A percentile compares a stretch with the other conserved stretches of the same genome.
Evolutionary conservation across 2,888 invertebrate genomes (phyloP).

Genomic region (Phrixothrix hirtus): DNA sequence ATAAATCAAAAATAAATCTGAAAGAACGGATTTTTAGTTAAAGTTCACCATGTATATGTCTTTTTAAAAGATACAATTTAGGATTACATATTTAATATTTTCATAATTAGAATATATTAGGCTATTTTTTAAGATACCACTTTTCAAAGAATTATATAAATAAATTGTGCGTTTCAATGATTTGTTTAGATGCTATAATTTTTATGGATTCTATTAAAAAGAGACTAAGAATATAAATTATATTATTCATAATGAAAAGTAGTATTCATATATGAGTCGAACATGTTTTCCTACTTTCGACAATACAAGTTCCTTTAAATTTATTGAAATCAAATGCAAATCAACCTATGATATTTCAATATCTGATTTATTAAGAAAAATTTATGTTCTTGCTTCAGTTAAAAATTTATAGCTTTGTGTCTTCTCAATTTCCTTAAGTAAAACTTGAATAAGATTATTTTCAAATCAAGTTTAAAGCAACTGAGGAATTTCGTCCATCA

Average conservation of each 20-base stretch:
- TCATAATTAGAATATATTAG: too few relatives aligned
- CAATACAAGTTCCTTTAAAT: conserved; percentile 8
- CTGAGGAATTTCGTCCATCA: too few relatives aligned
- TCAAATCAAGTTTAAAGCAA: too few relatives aligned
- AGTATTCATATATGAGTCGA: neutral
- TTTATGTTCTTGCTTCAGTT: neutral
- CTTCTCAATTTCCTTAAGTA: neutral
- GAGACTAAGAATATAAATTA: neutral
- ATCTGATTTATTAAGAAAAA: conserved; percentile 26
- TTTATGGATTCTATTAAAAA: neutral
- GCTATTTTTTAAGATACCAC: too few relatives aligned
- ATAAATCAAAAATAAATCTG: too few relatives aligned
- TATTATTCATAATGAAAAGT: neutral
- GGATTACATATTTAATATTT: too few relatives aligned
- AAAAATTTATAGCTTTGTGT: conserved; percentile 3
- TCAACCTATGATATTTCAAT: conserved; percentile 27
- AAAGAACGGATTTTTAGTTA: too few relatives aligned
- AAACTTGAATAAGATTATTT: conserved; percentile 1
- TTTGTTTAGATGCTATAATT: neutral
- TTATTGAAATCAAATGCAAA: conserved; percentile 35
- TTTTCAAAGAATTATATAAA: too few relatives aligned
- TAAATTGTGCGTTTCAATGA: neutral
- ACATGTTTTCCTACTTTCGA: neutral
- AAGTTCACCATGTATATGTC: too few relatives aligned
- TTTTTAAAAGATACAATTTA: too few relatives aligned